Base-by-base conservation (phyloP, 2,888 invertebrate genomes). In the Thalpophila matura region DNA sequence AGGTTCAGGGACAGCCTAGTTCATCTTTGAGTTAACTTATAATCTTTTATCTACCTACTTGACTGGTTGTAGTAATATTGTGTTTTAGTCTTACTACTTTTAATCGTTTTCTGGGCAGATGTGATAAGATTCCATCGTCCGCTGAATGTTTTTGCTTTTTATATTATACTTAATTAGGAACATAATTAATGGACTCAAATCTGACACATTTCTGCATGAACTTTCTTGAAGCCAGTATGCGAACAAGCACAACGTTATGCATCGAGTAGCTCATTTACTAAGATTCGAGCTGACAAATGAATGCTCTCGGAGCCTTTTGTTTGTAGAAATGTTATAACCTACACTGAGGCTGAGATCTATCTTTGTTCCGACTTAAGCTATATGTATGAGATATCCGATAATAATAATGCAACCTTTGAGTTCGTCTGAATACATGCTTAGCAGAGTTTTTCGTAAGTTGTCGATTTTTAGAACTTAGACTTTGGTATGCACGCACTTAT, bases 271-370 rank as follows among this genome's bases (percentile, higher is more conserved):
- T 46, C 12, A 22, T 7, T 22, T 24, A 18, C 22, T 35, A 12
- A 37, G 37, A 27, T 12, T 18, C 27, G 4, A 7, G 16, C 22
- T 27, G 47, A 51, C 12, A 57, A 31, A 33, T 26, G 12, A 29
- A 45, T 55, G 16, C 43, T 31, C 22, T 35, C 14, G 20, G 10
- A 29, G 47, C 16, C 37, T 33, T 45, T 68, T 62, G 45, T 74
- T 56, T 22, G 46, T 40, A 38, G 35, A 38, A 46, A 62, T 56
- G 20, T 55, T 42, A 56, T 26, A 59, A 63, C 24, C 43, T 31
- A 42, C 46, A 37, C 22, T 12, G 38, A 26, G n/a, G n/a, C n/a
- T n/a, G n/a, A n/a, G n/a, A n/a, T n/a, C n/a, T n/a, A n/a, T n/a
- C n/a, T n/a, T n/a, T n/a, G n/a, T n/a, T n/a, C n/a, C n/a, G n/a